Evolutionary conservation across 2,797 vertebrate genomes (phyloP).

Genomic region (Triplophysa yarkandensis): DNA sequence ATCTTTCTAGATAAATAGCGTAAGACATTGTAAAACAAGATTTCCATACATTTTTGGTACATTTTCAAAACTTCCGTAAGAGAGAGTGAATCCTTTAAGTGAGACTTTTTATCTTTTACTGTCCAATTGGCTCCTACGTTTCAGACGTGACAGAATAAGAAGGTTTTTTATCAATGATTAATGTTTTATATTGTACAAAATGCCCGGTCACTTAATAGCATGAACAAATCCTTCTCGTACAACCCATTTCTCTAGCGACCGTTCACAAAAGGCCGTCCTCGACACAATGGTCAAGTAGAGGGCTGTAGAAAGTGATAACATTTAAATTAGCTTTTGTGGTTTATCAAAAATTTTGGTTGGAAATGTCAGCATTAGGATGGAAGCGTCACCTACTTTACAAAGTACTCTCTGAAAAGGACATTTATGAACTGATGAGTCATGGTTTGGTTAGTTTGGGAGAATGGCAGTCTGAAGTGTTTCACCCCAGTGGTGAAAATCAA

Average conservation of each 20-base stretch:
- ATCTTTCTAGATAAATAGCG: no score
- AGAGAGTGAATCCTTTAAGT: background rate
- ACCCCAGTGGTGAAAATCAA: no score
- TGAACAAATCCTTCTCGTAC: slow-evolving; percentile 14
- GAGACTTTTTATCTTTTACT: background rate
- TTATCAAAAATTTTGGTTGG: slow-evolving; percentile 68
- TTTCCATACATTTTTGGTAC: no score
- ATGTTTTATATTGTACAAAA: slow-evolving; percentile 9
- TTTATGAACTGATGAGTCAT: slow-evolving; percentile 9
- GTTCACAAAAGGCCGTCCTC: slow-evolving; percentile 33
- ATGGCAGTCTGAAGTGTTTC: background rate
- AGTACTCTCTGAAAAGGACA: background rate
- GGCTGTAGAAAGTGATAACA: slow-evolving; percentile 64
- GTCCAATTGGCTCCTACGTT: background rate
- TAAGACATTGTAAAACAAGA: no score
- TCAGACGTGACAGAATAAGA: background rate
- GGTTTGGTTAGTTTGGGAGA: background rate
- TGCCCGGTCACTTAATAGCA: background rate
- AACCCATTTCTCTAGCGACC: slow-evolving; percentile 16
- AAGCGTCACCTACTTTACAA: slow-evolving; percentile 51
- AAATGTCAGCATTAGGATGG: slow-evolving; percentile 66
- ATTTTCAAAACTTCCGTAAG: no score
- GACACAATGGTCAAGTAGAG: slow-evolving; percentile 57
- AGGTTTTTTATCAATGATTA: slow-evolving; percentile 14
- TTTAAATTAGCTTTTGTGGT: slow-evolving; percentile 49